Evolutionary conservation across 2,113 vertebrate genomes (phyloP).

Genomic region (Agelaius phoeniceus): DNA sequence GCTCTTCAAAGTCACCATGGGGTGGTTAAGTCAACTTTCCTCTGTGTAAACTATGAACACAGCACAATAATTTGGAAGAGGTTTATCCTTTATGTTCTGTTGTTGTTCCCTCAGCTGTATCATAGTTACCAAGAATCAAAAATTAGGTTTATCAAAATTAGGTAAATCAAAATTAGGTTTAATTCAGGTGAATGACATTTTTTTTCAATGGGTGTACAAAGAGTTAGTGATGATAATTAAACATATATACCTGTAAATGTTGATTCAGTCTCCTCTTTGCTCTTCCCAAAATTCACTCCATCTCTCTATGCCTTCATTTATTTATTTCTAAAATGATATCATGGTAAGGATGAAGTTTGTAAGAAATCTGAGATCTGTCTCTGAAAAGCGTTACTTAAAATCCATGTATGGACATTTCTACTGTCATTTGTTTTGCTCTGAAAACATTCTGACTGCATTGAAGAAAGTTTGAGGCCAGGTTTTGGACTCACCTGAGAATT

Average conservation of each 20-base stretch:
- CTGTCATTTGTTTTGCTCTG: background rate
- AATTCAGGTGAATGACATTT: background rate
- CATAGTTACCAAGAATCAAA: background rate
- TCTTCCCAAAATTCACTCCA: background rate
- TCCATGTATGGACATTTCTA: background rate
- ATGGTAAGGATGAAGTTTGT: background rate
- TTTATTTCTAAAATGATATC: background rate
- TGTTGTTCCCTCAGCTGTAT: background rate
- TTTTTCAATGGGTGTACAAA: background rate
- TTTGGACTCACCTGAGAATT: background rate
- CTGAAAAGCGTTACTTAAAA: background rate
- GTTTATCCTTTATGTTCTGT: background rate
- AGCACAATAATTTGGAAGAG: background rate
- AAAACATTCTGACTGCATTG: accelerated
- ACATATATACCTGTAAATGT: background rate
- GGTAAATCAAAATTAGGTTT: background rate
- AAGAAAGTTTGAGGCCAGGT: background rate
- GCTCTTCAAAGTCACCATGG: background rate
- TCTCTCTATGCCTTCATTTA: background rate
- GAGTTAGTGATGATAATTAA: background rate
- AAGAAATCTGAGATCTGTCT: background rate
- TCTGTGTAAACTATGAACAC: background rate
- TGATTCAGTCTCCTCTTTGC: background rate
- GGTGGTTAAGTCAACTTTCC: background rate
- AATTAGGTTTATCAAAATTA: background rate